Conservation (phyloP, 2,797 vertebrate species). For the Pelodytes ibericus region DNA sequence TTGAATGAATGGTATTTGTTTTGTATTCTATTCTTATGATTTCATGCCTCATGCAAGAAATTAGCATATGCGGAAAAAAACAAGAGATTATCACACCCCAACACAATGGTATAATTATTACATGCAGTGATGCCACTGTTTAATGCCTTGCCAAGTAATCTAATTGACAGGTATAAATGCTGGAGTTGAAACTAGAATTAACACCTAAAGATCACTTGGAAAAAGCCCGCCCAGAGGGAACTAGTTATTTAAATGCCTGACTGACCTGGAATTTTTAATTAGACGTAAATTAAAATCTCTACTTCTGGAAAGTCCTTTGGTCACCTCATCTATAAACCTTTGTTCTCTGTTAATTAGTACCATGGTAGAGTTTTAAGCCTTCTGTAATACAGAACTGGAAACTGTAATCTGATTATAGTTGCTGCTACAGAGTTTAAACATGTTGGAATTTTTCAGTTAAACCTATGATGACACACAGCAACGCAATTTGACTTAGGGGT, state of each 20-base stretch:
- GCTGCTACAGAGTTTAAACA: too few species aligned
- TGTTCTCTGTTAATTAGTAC: constrained; percentile 30
- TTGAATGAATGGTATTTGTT: too few species aligned
- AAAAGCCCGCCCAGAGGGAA: background rate
- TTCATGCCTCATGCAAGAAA: too few species aligned
- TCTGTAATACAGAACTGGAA: constrained; percentile 1
- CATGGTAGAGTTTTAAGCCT: background rate
- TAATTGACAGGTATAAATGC: background rate
- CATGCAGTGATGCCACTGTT: too few species aligned
- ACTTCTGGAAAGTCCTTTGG: background rate
- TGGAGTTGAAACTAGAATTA: background rate
- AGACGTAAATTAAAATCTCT: constrained; percentile 7
- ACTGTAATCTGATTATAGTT: background rate
- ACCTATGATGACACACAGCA: too few species aligned
- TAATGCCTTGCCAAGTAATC: background rate
- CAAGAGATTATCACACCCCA: too few species aligned
- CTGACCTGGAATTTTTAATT: constrained; percentile 9
- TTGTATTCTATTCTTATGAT: too few species aligned
- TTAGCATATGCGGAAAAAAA: too few species aligned
- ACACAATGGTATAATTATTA: too few species aligned
- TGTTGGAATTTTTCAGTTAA: too few species aligned
- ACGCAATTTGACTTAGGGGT: too few species aligned
- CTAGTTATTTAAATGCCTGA: constrained; percentile 6
- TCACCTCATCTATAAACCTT: constrained; percentile 14
- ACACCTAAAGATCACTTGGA: constrained; percentile 9